phyloP scores from a whole-genome alignment of 1,140 invertebrate species.

The Sitophilus oryzae region DNA sequence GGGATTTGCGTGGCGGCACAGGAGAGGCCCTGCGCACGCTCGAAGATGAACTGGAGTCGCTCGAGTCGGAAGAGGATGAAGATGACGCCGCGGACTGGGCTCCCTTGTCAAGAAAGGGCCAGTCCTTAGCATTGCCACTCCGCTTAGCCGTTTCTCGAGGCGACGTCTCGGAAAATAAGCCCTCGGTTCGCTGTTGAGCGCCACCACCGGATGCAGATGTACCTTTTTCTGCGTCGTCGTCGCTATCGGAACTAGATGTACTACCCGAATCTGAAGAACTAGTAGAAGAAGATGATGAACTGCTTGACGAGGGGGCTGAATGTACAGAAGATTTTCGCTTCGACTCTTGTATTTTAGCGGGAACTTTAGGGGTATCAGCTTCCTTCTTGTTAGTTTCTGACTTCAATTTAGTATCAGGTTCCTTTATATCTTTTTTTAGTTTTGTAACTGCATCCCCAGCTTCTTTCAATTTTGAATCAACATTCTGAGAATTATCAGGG shows the following conservation, averaged over 20 bases:
- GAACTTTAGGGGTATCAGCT: slow-evolving; percentile 23
- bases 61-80: slow-evolving; percentile 39
- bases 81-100: slow-evolving; percentile 39
- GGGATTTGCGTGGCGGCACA: slow-evolving; percentile 14
- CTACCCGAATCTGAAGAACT: slow-evolving; percentile 41
- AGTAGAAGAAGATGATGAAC: slow-evolving; percentile 43
- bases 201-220: slow-evolving; percentile 8
- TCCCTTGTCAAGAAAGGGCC: slow-evolving; percentile 48
- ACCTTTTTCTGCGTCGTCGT: slow-evolving; percentile 33
- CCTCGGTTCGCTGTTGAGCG: slow-evolving; percentile 37
- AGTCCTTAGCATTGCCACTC: slow-evolving; percentile 38
- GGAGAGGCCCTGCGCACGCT: slow-evolving; percentile 24
- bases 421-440: slow-evolving; percentile 30
- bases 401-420: slow-evolving; percentile 10
- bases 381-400: slow-evolving; percentile 23
- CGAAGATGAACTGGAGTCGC: slow-evolving; percentile 36
- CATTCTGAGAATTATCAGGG: slow-evolving; percentile 39
- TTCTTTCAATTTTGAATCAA: slow-evolving; percentile 39
- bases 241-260: slow-evolving; percentile 43
- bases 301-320: slow-evolving; percentile 42
- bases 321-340: slow-evolving; percentile 41
- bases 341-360: slow-evolving; percentile 35
- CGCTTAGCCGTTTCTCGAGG: slow-evolving; percentile 36
- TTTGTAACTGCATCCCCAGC: slow-evolving; percentile 14
- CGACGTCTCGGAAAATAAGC: slow-evolving; percentile 25